These are phyloP conservation scores for Plagodis pulveraria DNA, from an alignment of 2,888 invertebrate species.

Conservation along the genomic window DNA sequence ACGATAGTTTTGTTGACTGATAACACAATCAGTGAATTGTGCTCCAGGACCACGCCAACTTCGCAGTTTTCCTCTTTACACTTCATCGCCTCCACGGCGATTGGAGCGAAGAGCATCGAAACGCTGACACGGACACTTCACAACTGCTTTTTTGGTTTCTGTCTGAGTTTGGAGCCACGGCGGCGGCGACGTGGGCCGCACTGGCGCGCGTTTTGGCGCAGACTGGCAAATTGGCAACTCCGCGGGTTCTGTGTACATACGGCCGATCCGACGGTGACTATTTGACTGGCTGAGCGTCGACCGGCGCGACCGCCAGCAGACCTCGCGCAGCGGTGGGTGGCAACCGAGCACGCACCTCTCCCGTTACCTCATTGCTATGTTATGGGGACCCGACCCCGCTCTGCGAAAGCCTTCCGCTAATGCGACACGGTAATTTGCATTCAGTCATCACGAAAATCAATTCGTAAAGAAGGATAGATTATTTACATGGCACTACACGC, in stretches of 20 bases:
- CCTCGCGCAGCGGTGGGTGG: constrained; percentile 80
- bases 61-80: constrained; percentile 85
- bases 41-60: constrained; percentile 82
- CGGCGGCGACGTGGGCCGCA: constrained; percentile 63
- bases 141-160: constrained; percentile 46
- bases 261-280: constrained; percentile 75
- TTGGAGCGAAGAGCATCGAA: constrained; percentile 83
- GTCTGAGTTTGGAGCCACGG: constrained; percentile 53
- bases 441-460: constrained; percentile 38
- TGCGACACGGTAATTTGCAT: constrained; percentile 55
- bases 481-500: constrained; percentile 24
- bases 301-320: constrained; percentile 66
- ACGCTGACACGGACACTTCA: constrained; percentile 72
- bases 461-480: constrained; percentile 27
- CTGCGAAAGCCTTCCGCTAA: constrained; percentile 66
- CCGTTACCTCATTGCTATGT: constrained; percentile 82
- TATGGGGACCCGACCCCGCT: constrained; percentile 77
- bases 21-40: constrained; percentile 81
- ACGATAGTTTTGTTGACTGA: constrained; percentile 82
- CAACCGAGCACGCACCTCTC: constrained; percentile 77
- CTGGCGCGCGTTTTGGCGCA: constrained; percentile 74
- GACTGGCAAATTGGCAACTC: constrained; percentile 71
- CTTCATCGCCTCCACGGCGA: constrained; percentile 84
- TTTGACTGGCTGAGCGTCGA: constrained; percentile 73
- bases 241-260: constrained; percentile 68